Base-by-base conservation (phyloP, 2,888 invertebrate species). In the Escarpia spicata region DNA sequence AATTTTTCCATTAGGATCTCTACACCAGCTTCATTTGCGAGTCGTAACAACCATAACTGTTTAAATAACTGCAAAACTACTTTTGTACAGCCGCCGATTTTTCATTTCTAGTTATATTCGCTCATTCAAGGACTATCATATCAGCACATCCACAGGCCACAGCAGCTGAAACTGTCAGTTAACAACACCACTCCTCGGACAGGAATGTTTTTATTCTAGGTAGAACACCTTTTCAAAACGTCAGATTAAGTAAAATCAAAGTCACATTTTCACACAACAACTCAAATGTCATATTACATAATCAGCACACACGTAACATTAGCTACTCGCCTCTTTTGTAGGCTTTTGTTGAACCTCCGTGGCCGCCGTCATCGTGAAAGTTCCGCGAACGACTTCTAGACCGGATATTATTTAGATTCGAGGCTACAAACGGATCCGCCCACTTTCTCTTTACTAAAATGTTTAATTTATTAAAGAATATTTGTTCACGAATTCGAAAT, bases 301-400 rank as follows among this genome's bases (percentile, higher is more conserved):
- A 26, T 26, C 75, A 75, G 75, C 26, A 75, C 26, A n/a, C 75
- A 75, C 26, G 3, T n/a, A 75, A n/a, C 75, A 26, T 75, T n/a
- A 75, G 26, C 19, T 90, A 44, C 52, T 31, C 89, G 26, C 52
- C 90, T 44, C n/a, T 31, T 92, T 90, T 44, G 91, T 90, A 19
- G 90, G 90, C 90, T 43, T 90, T 52, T 90, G 37, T 45, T 90
- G 92, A 45, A 92, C 52, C n/a, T 92, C 45, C 26, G 45, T 52
- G 2, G 45, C 91, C 26, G 91, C 91, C 91, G 75, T 75, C 75
- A 75, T 75, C 75, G n/a, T 75, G 75, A 75, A 37, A 75, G 75
- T 75, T 75, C 75, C 75, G 19, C 75, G 75, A 75, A 75, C 75
- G 75, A n/a, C 75, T 75, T 75, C 75, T 75, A 75, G 75, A 75